phyloP scores from a whole-genome alignment of 2,113 vertebrate genomes.

The human (Homo sapiens) region GRCh38 chr9:80567501-80568000 shows the following conservation, averaged over 20 bases:
- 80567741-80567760: neutral
- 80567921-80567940: neutral
- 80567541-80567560: neutral
- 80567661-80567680: neutral
- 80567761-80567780: neutral
- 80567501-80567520: neutral
- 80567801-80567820: neutral
- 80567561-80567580: neutral
- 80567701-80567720: neutral
- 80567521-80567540: neutral
- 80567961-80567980: neutral
- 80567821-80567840: neutral
- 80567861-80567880: neutral
- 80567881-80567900: neutral
- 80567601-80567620: neutral
- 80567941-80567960: neutral
- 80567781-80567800: neutral
- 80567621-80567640: neutral
- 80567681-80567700: neutral
- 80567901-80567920: neutral
- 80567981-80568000: neutral
- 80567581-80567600: neutral
- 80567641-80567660: neutral
- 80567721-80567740: neutral
- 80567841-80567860: neutral